These are phyloP conservation scores for Castor canadensis DNA, from an alignment of 2,113 vertebrate species.

Conservation along the genomic window DNA sequence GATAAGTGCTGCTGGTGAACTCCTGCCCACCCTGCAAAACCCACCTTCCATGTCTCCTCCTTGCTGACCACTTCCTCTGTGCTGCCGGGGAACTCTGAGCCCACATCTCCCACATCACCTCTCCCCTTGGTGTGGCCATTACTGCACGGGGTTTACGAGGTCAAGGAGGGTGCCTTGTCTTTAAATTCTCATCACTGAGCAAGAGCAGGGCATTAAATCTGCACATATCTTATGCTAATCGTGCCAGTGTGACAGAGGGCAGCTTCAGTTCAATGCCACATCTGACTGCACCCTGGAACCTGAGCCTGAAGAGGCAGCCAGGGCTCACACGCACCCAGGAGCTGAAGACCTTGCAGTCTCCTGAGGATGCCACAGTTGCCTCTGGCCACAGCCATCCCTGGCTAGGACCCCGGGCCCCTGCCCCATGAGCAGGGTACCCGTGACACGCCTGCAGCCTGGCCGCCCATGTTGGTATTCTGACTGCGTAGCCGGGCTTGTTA, in stretches of 20 bases:
- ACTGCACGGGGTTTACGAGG: neutral
- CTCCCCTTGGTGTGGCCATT: neutral
- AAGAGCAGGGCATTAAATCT: neutral
- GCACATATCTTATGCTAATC: neutral
- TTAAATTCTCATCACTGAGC: neutral
- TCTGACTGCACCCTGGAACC: constrained; percentile 42
- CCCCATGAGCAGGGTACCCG: too few relatives aligned
- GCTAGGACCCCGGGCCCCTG: neutral
- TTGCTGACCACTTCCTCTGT: neutral
- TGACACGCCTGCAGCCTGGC: too few relatives aligned
- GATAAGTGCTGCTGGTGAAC: neutral
- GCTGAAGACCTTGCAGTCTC: neutral
- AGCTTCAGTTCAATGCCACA: constrained; percentile 41
- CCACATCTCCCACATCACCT: accelerated
- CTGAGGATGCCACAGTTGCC: constrained; percentile 60
- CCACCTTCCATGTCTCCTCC: neutral
- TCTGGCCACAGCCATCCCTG: constrained; percentile 48
- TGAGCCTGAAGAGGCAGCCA: neutral
- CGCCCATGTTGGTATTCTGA: constrained; percentile 85
- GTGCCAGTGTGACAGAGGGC: neutral
- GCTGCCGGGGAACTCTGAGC: neutral
- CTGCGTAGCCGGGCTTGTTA: constrained; percentile 86
- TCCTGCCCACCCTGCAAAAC: neutral
- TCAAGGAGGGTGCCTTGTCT: neutral
- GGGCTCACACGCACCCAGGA: neutral